phyloP scores from a whole-genome alignment of 2,113 vertebrate species.

The Chloebia gouldiae region DNA sequence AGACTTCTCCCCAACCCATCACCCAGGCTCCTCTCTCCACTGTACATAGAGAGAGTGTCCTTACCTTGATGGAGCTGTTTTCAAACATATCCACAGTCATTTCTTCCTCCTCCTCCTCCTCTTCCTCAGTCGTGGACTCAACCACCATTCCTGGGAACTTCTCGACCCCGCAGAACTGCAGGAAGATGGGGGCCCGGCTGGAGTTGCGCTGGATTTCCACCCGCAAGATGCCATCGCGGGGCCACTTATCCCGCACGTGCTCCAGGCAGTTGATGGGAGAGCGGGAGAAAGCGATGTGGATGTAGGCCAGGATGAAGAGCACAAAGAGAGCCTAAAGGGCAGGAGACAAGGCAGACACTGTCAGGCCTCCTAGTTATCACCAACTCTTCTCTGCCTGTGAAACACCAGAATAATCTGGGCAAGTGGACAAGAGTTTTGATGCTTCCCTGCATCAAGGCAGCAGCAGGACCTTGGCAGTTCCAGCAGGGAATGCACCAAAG shows the following conservation, averaged over 20 bases:
- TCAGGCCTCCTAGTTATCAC: neutral
- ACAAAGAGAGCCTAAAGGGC: conserved; percentile 87
- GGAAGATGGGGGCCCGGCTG: conserved; percentile 86
- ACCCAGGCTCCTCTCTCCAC: neutral
- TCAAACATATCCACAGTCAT: conserved; percentile 91
- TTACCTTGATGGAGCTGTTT: conserved; percentile 87
- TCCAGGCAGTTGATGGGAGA: conserved; percentile 96
- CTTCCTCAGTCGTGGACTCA: conserved; percentile 73
- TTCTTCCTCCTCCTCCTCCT: conserved; percentile 90
- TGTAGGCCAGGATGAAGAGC: conserved; percentile 96
- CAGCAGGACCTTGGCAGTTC: neutral
- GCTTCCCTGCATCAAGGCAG: rapidly evolving
- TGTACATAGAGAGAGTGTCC: rapidly evolving
- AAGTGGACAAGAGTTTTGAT: neutral
- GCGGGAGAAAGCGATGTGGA: conserved; percentile 97
- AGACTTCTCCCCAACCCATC: neutral
- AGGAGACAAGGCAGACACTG: neutral
- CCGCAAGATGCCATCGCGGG: conserved; percentile 88
- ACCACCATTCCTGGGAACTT: conserved; percentile 78
- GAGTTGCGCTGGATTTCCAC: conserved; percentile 96
- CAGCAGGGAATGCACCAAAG: neutral
- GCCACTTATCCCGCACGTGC: conserved; percentile 93
- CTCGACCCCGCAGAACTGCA: conserved; percentile 86
- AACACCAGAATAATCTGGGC: neutral
- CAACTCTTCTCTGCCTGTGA: neutral